Conservation (phyloP, 2,888 invertebrate species). For the Chydorus sphaericus region DNA sequence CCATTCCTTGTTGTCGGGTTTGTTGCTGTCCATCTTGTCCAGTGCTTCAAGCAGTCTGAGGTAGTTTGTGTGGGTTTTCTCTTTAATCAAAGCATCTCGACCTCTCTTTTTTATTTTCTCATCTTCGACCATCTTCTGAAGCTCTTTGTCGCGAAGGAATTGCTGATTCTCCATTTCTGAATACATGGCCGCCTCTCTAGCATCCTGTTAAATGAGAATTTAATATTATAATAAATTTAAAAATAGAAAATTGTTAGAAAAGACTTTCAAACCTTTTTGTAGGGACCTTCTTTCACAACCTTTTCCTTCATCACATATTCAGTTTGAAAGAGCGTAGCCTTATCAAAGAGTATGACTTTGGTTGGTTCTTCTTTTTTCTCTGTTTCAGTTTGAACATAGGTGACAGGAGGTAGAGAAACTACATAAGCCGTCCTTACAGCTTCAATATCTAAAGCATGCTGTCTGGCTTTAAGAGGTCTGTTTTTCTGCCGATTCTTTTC, state of each 20-base stretch:
- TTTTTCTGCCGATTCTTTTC: neutral
- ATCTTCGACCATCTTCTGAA: neutral
- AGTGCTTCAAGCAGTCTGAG: conserved; percentile 1
- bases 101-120: neutral
- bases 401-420: conserved; percentile 2
- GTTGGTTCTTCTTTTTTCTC: neutral
- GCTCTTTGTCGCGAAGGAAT: neutral
- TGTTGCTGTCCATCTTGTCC: conserved; percentile 2
- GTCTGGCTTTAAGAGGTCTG: neutral
- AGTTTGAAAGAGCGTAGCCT: conserved; percentile 4
- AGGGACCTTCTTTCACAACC: neutral
- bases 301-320: conserved; percentile 3
- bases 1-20: neutral
- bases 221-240: neutral
- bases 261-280: neutral
- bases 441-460: conserved; percentile 9
- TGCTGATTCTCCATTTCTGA: neutral
- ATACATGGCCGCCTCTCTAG: neutral
- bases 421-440: conserved; percentile 6
- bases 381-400: neutral
- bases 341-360: conserved; percentile 8
- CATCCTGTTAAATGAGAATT: neutral
- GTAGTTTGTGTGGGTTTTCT: conserved; percentile 4
- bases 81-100: neutral
- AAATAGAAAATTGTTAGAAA: neutral